Evolutionary conservation across 2,888 invertebrate genomes (phyloP), one percentile per base, ranked within the genome.

Genomic region (Callyntrura sp.): DNA sequence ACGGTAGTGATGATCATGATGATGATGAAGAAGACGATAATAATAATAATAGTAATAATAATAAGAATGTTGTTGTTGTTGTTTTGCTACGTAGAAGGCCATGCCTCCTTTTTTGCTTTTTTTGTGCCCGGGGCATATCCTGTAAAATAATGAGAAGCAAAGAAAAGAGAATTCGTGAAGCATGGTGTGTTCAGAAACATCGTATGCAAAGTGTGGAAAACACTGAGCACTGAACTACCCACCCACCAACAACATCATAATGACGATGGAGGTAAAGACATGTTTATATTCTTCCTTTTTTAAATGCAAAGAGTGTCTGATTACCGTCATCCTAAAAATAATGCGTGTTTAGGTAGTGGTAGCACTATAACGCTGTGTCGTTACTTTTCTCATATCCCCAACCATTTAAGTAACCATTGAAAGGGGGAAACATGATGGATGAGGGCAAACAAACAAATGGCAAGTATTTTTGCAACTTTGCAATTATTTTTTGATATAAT

Each of bases 41-140:
- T 65, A 23, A 25, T 11, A 14, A 28, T n/a, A 28, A 65, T 65
- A 28, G 28, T 65, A n/a, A 62, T 25, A 23, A 65, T 65, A 20
- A 65, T 28, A 23, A 65, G 25, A 6, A 8, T 65, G 65, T 65
- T 65, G 28, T 65, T 65, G 65, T 65, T 65, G 65, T 65, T 65
- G 45, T 65, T 83, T 11, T 28, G 25, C 45, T 14, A 51, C 25
- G 81, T 60, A 62, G 57, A 43, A 68, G 45, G 83, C 65, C 81
- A 35, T 65, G 83, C 83, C 83, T 68, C 43, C 76, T 60, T 81
- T 79, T 79, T 35, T 28, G 28, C 14, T 82, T 82, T 55, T 35
- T 35, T 35, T 35, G 35, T 43, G 81, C 81, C 62, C 8, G 3
- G 45, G 60, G 81, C 81, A 23, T 68, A 65, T 65, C 65, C 35